phyloP scores from a whole-genome alignment of 1,140 invertebrate genomes.

The Bombus confusus region DNA sequence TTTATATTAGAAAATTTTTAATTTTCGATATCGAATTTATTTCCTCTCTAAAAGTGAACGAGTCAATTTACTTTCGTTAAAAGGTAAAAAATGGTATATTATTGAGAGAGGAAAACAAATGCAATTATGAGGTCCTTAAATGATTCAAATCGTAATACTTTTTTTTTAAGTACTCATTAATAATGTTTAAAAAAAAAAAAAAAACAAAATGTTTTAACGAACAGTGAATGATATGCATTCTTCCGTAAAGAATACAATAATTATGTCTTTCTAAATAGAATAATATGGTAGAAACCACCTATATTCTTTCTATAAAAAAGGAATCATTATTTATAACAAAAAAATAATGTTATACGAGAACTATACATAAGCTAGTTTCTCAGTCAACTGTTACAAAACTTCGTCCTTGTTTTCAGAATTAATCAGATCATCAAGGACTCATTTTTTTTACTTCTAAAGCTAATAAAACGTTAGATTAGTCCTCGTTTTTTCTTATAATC shows the following conservation, averaged over 20 bases:
- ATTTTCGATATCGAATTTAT: neutral
- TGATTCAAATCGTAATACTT: slow-evolving; percentile 44
- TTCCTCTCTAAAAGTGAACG: neutral
- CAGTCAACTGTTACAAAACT: slow-evolving; percentile 57
- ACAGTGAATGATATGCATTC: slow-evolving; percentile 36
- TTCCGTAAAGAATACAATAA: slow-evolving; percentile 19
- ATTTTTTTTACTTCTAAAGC: slow-evolving; percentile 35
- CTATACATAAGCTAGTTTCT: slow-evolving; percentile 60
- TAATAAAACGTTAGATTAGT: slow-evolving; percentile 88
- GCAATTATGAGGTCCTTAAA: slow-evolving; percentile 48
- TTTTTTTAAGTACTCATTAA: slow-evolving; percentile 49
- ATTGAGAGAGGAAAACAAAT: slow-evolving; percentile 33
- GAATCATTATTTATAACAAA: slow-evolving; percentile 34
- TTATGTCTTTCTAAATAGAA: slow-evolving; percentile 19
- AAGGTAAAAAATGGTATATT: slow-evolving; percentile 3
- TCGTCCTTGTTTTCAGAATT: slow-evolving; percentile 29
- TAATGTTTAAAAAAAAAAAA: slow-evolving; percentile 22
- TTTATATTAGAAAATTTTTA: neutral
- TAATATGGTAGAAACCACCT: slow-evolving; percentile 37
- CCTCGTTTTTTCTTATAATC: slow-evolving; percentile 98
- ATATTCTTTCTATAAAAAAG: slow-evolving; percentile 46
- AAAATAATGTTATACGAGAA: slow-evolving; percentile 39
- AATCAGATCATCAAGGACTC: slow-evolving; percentile 34
- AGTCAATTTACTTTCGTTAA: slow-evolving; percentile 3
- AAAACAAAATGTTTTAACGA: slow-evolving; percentile 38